phyloP scores from a whole-genome alignment of 2,888 invertebrate genomes.

The Macrophya alboannulata region DNA sequence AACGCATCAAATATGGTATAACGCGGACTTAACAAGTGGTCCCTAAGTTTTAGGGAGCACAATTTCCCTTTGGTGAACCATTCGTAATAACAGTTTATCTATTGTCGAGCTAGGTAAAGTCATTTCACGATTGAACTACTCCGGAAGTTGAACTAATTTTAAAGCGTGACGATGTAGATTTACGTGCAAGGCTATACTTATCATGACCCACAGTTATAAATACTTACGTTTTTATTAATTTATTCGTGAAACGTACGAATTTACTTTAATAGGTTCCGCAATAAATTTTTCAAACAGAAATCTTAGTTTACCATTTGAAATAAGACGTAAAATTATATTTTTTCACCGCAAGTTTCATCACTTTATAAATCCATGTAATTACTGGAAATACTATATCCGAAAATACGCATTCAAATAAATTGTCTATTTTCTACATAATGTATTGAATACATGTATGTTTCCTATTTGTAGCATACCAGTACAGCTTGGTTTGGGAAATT shows the following conservation, averaged over 20 bases:
- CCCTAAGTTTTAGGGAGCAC: neutral
- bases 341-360: neutral
- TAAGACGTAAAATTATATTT: neutral
- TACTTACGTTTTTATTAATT: neutral
- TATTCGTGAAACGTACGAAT: conserved; percentile 6
- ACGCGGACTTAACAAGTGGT: neutral
- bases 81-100: conserved; percentile 16
- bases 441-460: neutral
- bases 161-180: conserved; percentile 48
- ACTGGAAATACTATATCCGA: too few relatives aligned
- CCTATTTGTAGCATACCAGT: neutral
- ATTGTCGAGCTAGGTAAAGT: neutral
- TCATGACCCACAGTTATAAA: conserved; percentile 22
- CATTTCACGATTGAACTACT: conserved; percentile 34
- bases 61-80: neutral
- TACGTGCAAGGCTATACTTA: conserved; percentile 15
- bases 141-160: conserved; percentile 49
- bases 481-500: too few relatives aligned
- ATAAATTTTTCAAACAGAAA: neutral
- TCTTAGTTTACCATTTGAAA: neutral
- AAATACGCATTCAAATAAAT: too few relatives aligned
- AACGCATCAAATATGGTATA: neutral
- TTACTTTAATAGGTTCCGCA: neutral
- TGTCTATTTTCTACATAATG: too few relatives aligned
- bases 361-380: neutral